Percentiles rank a stretch among this genome's conserved stretches.
phyloP scores from a whole-genome alignment of 2,888 invertebrate genomes.

The Napeogenes inachia region DNA sequence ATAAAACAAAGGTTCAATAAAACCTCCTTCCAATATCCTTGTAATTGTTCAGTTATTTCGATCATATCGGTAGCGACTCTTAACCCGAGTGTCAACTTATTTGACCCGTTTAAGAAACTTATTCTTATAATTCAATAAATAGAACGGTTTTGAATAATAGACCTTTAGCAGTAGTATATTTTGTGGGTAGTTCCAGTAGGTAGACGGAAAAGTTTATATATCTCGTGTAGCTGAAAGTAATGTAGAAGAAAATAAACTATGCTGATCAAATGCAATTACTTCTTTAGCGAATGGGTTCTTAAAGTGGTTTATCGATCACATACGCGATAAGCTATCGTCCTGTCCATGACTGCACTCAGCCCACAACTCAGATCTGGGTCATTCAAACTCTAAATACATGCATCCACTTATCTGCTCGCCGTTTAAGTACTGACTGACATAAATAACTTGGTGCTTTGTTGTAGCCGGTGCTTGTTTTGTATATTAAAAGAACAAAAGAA shows the following conservation, averaged over 20 bases:
- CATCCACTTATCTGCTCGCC: constrained; percentile 37
- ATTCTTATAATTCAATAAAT: background rate
- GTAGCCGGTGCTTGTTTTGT: constrained; percentile 19
- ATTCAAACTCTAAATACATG: constrained; percentile 51
- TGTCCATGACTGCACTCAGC: constrained; percentile 42
- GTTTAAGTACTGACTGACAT: constrained; percentile 42
- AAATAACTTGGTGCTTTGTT: constrained; percentile 49
- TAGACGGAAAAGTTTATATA: too few relatives aligned
- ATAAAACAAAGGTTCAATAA: background rate
- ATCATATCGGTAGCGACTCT: background rate
- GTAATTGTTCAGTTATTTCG: background rate
- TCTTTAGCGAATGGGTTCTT: constrained; percentile 18
- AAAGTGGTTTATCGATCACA: constrained; percentile 61
- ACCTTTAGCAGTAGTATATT: too few relatives aligned
- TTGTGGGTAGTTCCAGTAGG: too few relatives aligned
- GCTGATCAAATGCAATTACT: constrained; percentile 13
- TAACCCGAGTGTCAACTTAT: background rate
- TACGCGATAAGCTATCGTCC: constrained; percentile 61
- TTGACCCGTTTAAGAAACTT: constrained; percentile 1
- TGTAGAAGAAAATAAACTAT: background rate
- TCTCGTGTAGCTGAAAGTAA: background rate
- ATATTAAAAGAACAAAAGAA: constrained; percentile 15
- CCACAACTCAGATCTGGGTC: constrained; percentile 53
- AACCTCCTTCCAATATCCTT: background rate
- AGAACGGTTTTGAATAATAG: too few relatives aligned